phyloP scores from a whole-genome alignment of 2,888 invertebrate species.

The Diloba caeruleocephala region DNA sequence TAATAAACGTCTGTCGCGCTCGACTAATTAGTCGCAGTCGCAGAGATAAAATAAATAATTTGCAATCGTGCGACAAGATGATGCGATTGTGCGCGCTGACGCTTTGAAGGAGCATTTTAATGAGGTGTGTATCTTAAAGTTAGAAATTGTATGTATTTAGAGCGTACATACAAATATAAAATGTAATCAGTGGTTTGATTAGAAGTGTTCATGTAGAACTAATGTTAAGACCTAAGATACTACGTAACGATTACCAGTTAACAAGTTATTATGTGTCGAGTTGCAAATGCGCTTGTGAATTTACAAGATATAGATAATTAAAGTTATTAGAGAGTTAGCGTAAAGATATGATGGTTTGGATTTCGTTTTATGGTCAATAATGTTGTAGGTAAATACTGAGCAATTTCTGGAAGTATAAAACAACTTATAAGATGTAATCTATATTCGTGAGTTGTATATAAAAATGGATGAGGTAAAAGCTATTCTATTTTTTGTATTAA shows the following conservation, averaged over 20 bases:
- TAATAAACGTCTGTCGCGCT: conserved; percentile 83
- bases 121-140: conserved; percentile 51
- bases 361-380: conserved; percentile 12
- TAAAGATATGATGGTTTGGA: conserved; percentile 12
- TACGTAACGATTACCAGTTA: conserved; percentile 25
- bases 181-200: conserved; percentile 38
- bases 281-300: conserved; percentile 25
- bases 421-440: no score
- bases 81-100: conserved; percentile 62
- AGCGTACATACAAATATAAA: conserved; percentile 18
- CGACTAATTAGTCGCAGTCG: conserved; percentile 85
- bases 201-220: conserved; percentile 26
- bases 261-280: conserved; percentile 19
- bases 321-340: conserved; percentile 16
- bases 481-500: no score
- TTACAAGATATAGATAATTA: conserved; percentile 17
- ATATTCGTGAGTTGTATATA: no score
- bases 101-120: conserved; percentile 59
- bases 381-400: not conserved
- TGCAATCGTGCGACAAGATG: conserved; percentile 65
- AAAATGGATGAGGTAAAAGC: no score
- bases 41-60: conserved; percentile 75
- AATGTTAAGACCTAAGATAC: conserved; percentile 20
- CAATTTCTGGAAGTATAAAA: not conserved
- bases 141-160: conserved; percentile 34